Conservation (phyloP, 2,797 vertebrate genomes). For the Poeciliopsis infans region DNA sequence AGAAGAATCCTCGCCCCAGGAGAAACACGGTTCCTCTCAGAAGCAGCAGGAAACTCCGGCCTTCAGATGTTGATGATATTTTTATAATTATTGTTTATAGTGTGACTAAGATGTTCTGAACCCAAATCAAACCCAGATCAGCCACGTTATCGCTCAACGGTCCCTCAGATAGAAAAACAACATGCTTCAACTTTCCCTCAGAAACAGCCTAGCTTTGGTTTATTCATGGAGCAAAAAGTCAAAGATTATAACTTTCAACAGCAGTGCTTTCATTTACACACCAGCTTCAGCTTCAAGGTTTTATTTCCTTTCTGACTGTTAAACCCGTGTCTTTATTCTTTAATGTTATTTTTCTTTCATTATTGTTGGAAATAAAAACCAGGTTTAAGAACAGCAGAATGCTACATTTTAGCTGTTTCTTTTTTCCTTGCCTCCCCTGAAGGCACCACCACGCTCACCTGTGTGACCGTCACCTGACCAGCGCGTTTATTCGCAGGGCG, state of each 20-base stretch:
- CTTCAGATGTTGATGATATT: background rate
- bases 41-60: background rate
- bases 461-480: constrained; percentile 75
- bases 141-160: background rate
- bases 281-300: background rate
- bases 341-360: background rate
- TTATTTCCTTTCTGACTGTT: background rate
- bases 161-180: background rate
- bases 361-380: background rate
- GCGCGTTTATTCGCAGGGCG: constrained; percentile 10
- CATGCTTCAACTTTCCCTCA: background rate
- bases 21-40: background rate
- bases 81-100: background rate
- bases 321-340: background rate
- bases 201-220: background rate
- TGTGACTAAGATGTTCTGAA: background rate
- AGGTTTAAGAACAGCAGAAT: background rate
- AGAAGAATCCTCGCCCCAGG: background rate
- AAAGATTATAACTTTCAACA: background rate
- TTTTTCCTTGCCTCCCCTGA: constrained; percentile 24
- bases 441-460: constrained; percentile 54
- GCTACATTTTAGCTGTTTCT: background rate
- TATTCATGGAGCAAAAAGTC: background rate
- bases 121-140: background rate
- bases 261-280: background rate